Evolutionary conservation across 2,888 invertebrate genomes (phyloP).

Genomic region (Sclerodermus sp.): DNA sequence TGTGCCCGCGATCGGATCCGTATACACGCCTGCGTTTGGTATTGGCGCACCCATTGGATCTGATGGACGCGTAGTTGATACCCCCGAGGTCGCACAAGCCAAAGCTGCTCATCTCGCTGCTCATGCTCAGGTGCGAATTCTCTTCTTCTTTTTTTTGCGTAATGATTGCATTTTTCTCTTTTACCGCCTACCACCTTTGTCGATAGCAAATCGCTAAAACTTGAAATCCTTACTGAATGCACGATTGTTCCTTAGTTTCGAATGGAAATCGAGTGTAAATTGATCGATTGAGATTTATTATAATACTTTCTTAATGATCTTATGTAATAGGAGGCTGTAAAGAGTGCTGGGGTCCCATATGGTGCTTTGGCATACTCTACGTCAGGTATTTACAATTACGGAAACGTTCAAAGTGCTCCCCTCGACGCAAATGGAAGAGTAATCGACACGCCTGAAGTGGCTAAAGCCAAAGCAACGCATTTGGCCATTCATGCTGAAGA

Average conservation of each 20-base stretch:
- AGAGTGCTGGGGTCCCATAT: conserved; percentile 31
- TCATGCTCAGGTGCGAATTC: conserved; percentile 31
- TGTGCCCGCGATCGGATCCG: conserved; percentile 13
- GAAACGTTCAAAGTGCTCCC: conserved; percentile 41
- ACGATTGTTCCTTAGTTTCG: too few species aligned
- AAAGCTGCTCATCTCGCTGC: conserved; percentile 46
- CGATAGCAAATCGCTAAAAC: too few species aligned
- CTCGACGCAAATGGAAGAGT: conserved; percentile 44
- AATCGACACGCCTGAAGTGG: conserved; percentile 51
- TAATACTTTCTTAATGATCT: not conserved
- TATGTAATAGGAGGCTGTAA: conserved; percentile 29
- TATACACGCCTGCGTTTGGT: conserved; percentile 24
- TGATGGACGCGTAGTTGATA: conserved; percentile 47
- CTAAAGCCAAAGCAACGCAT: conserved; percentile 47
- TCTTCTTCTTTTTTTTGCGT: not conserved
- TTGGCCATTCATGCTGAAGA: conserved; percentile 41
- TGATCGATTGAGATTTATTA: not conserved
- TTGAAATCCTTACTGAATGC: too few species aligned
- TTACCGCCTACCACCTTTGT: too few species aligned
- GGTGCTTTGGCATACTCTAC: conserved; percentile 41
- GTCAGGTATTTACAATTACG: conserved; percentile 37
- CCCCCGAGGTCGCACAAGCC: conserved; percentile 51
- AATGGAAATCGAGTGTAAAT: too few species aligned
- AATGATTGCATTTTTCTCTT: too few species aligned
- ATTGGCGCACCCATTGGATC: conserved; percentile 45